phyloP scores from a whole-genome alignment of 37 sponge, comb jelly and placozoan genomes.

The Tethya wilhelma region DNA sequence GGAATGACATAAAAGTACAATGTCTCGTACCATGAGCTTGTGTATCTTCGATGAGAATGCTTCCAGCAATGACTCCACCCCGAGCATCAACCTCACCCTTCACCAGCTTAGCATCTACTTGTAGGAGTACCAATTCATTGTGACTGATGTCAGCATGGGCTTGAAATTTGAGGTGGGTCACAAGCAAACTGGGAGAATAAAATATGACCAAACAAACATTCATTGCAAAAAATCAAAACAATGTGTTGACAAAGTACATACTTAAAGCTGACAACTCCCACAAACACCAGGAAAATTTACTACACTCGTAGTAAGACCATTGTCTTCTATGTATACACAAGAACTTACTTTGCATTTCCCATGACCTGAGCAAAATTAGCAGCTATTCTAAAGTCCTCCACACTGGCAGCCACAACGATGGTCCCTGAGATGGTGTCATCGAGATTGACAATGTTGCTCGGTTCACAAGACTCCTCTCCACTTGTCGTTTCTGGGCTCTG shows the following conservation, averaged over 20 bases:
- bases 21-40: slow-evolving; percentile 41
- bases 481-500: neutral
- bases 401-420: slow-evolving; percentile 60
- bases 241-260: neutral
- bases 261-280: neutral
- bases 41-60: slow-evolving; percentile 42
- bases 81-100: slow-evolving; percentile 66
- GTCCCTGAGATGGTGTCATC: slow-evolving; percentile 53
- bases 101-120: slow-evolving; percentile 28
- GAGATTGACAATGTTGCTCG: neutral
- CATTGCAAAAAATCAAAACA: neutral
- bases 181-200: slow-evolving; percentile 37
- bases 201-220: neutral
- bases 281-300: no score
- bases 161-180: slow-evolving; percentile 49
- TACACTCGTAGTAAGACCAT: no score
- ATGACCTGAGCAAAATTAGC: slow-evolving; percentile 84
- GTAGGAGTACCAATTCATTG: slow-evolving; percentile 74
- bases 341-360: slow-evolving; percentile 83
- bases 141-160: slow-evolving; percentile 68
- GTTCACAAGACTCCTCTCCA: neutral
- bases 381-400: slow-evolving; percentile 64
- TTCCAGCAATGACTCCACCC: slow-evolving; percentile 85
- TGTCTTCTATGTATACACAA: no score
- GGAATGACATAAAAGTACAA: neutral